Evolutionary conservation across 1,140 invertebrate species (phyloP).

Genomic region (Anastatus disparis): DNA sequence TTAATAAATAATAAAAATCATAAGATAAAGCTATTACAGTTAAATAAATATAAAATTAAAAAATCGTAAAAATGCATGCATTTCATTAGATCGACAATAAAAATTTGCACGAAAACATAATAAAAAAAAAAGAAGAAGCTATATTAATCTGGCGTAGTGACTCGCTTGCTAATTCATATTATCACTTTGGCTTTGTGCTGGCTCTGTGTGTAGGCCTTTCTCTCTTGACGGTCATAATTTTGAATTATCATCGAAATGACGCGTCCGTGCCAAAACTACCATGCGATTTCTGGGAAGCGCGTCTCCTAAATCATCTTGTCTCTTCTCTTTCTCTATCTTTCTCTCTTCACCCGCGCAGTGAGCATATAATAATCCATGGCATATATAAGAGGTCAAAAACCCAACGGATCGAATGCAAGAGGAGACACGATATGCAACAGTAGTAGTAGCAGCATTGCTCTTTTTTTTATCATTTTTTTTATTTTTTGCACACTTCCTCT

Average conservation of each 20-base stretch:
- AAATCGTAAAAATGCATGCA: too few species aligned
- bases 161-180: slow-evolving; percentile 5
- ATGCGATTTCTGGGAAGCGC: slow-evolving; percentile 3
- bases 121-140: too few species aligned
- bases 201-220: too few species aligned
- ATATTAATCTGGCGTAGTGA: too few species aligned
- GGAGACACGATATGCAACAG: background rate
- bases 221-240: slow-evolving; percentile 25
- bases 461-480: slow-evolving; percentile 16
- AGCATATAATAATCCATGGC: slow-evolving; percentile 5
- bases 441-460: slow-evolving; percentile 19
- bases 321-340: too few species aligned
- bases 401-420: slow-evolving; percentile 33
- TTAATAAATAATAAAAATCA: too few species aligned
- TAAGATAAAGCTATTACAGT: too few species aligned
- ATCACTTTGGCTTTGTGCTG: too few species aligned
- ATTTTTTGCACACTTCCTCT: background rate
- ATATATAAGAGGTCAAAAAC: slow-evolving; percentile 33
- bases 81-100: too few species aligned
- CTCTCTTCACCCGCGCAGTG: background rate
- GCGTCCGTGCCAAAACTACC: slow-evolving; percentile 27
- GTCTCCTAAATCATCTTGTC: slow-evolving; percentile 30
- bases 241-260: slow-evolving; percentile 27
- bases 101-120: too few species aligned
- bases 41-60: too few species aligned